These are phyloP conservation scores for Pseudomyrmex flavicornis DNA, from an alignment of 1,140 invertebrate species.

Conservation along the genomic window DNA sequence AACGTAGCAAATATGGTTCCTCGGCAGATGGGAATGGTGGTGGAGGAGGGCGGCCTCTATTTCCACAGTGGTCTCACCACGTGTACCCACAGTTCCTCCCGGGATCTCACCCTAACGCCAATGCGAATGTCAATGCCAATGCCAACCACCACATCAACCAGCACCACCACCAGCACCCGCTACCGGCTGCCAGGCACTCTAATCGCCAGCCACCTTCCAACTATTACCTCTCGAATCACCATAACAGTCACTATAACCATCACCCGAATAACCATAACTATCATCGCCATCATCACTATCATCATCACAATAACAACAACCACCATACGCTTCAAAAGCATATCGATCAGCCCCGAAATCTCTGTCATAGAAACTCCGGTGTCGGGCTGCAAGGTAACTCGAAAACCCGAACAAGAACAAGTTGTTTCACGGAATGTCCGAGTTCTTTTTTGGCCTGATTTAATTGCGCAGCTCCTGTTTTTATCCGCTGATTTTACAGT, in stretches of 20 bases:
- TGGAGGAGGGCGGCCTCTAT: slow-evolving; percentile 90
- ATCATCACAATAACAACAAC: slow-evolving; percentile 85
- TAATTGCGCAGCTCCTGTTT: slow-evolving; percentile 25
- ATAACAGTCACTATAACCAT: slow-evolving; percentile 84
- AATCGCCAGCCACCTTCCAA: slow-evolving; percentile 82
- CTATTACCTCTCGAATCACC: slow-evolving; percentile 84
- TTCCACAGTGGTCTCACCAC: slow-evolving; percentile 96
- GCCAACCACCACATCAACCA: slow-evolving; percentile 84
- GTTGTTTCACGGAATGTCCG: slow-evolving; percentile 70
- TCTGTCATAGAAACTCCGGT: slow-evolving; percentile 88
- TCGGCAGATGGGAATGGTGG: slow-evolving; percentile 84
- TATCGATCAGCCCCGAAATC: slow-evolving; percentile 86
- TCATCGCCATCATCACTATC: slow-evolving; percentile 84
- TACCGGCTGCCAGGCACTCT: slow-evolving; percentile 84
- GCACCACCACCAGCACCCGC: slow-evolving; percentile 86
- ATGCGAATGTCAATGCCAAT: slow-evolving; percentile 86
- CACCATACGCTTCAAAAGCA: slow-evolving; percentile 86
- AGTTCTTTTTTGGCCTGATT: slow-evolving; percentile 66
- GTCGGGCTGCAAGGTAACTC: slow-evolving; percentile 88
- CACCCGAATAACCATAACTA: slow-evolving; percentile 84
- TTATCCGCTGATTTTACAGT: slow-evolving; percentile 9
- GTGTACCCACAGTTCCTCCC: slow-evolving; percentile 96
- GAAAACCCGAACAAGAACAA: slow-evolving; percentile 64
- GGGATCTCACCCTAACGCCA: slow-evolving; percentile 91
- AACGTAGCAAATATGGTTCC: slow-evolving; percentile 83